Conservation (phyloP, 2,113 vertebrate species). For the Capreolus pygargus region DNA sequence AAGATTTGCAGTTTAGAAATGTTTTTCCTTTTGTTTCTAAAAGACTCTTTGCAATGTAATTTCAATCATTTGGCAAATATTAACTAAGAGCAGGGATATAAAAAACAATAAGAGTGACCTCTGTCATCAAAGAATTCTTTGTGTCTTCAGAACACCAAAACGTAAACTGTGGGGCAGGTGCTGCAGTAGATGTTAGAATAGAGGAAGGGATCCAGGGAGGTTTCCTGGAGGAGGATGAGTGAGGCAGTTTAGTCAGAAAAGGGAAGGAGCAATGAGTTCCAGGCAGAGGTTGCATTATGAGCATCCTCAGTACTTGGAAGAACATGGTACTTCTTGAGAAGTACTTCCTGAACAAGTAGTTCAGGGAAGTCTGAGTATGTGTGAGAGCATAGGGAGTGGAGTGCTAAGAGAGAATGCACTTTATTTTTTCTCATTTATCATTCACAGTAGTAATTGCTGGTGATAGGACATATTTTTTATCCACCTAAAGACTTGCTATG, state of each 20-base stretch:
- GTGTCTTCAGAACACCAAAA: neutral
- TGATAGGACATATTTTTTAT: neutral
- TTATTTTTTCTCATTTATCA: neutral
- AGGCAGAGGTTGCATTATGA: neutral
- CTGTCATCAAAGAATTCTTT: conserved; percentile 9
- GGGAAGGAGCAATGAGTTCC: neutral
- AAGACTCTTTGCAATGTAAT: neutral
- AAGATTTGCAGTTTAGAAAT: neutral
- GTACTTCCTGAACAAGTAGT: neutral
- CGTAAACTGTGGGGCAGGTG: neutral
- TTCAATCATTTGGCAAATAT: neutral
- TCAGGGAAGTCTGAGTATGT: neutral
- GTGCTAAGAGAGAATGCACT: neutral
- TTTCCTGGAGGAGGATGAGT: neutral
- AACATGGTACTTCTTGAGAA: neutral
- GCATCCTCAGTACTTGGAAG: neutral
- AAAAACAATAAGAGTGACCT: neutral
- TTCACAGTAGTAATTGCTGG: neutral
- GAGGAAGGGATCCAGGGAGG: neutral
- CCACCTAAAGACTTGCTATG: neutral
- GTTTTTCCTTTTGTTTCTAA: neutral
- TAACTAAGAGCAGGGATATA: neutral
- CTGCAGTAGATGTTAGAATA: neutral
- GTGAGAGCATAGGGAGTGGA: neutral
- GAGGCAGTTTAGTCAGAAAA: neutral